Percentiles rank a stretch among this genome's conserved stretches.
Conservation (phyloP, 64 coral and sea anemone genomes). For the Platygyra sinensis region DNA sequence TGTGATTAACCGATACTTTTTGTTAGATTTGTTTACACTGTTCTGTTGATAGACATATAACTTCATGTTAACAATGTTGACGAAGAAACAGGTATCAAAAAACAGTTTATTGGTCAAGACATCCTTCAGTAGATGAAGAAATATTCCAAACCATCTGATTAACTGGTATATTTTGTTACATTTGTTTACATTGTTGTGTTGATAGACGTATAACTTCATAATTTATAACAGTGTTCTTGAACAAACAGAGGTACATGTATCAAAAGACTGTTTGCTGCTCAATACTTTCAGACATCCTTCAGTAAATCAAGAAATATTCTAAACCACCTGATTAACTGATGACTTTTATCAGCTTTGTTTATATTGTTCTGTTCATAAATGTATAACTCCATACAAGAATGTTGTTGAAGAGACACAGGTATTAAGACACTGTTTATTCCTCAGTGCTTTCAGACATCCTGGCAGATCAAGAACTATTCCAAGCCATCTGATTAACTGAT, state of each 20-base stretch:
- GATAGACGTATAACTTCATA: not conserved
- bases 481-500: too few species aligned
- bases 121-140: not conserved
- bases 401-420: too few species aligned
- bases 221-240: not conserved
- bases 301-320: not conserved
- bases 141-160: not conserved
- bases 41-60: too few species aligned
- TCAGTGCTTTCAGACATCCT: too few species aligned
- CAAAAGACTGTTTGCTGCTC: not conserved
- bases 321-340: not conserved
- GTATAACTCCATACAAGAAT: too few species aligned
- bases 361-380: too few species aligned
- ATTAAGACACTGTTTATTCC: too few species aligned
- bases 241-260: not conserved
- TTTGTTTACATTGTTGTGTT: conserved; percentile 17
- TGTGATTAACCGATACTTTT: too few species aligned
- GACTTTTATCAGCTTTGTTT: too few species aligned
- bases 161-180: not conserved
- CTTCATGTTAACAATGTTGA: too few species aligned
- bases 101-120: not conserved
- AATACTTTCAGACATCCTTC: not conserved
- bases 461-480: too few species aligned
- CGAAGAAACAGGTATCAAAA: not conserved
- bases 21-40: too few species aligned